A percentile compares a stretch with the other conserved stretches of the same genome.
Evolutionary conservation across 2,888 invertebrate genomes (phyloP).

Genomic region (Thereva unica): DNA sequence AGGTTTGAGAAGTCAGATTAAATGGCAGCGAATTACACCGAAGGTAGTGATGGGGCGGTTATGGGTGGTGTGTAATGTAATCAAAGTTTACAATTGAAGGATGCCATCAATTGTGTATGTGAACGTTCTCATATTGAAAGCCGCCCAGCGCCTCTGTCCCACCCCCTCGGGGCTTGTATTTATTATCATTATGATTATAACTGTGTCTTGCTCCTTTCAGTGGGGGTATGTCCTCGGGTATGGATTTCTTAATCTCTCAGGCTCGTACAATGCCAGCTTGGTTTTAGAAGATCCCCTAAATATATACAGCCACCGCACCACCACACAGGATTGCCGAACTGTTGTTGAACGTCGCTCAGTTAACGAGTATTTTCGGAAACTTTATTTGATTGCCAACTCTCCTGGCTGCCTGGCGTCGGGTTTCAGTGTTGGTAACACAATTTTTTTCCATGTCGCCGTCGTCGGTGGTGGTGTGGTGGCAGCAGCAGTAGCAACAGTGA

Average conservation of each 20-base stretch:
- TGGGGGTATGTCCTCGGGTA: slow-evolving; percentile 5
- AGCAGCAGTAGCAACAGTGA: slow-evolving; percentile 13
- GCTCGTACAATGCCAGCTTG: slow-evolving; percentile 5
- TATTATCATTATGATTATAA: slow-evolving; percentile 38
- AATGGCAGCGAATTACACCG: slow-evolving; percentile 38
- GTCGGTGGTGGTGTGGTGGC: neutral
- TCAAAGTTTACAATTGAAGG: slow-evolving; percentile 40
- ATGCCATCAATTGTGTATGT: slow-evolving; percentile 25
- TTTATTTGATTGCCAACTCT: slow-evolving; percentile 35
- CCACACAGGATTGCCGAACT: neutral
- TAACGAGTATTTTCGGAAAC: neutral
- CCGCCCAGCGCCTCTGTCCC: slow-evolving; percentile 13
- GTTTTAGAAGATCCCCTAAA: neutral
- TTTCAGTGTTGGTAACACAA: neutral
- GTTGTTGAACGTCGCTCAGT: neutral
- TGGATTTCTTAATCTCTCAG: slow-evolving; percentile 36
- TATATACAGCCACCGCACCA: slow-evolving; percentile 9
- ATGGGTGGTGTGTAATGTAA: slow-evolving; percentile 36
- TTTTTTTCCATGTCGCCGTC: neutral
- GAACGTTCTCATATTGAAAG: slow-evolving; percentile 27
- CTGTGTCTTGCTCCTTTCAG: slow-evolving; percentile 13
- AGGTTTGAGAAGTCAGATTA: slow-evolving; percentile 38
- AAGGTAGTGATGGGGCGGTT: slow-evolving; percentile 4
- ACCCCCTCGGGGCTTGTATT: slow-evolving; percentile 6
- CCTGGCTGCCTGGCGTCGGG: slow-evolving; percentile 11